Conservation (phyloP, 2,888 invertebrate genomes). For the Machimus atricapillus region DNA sequence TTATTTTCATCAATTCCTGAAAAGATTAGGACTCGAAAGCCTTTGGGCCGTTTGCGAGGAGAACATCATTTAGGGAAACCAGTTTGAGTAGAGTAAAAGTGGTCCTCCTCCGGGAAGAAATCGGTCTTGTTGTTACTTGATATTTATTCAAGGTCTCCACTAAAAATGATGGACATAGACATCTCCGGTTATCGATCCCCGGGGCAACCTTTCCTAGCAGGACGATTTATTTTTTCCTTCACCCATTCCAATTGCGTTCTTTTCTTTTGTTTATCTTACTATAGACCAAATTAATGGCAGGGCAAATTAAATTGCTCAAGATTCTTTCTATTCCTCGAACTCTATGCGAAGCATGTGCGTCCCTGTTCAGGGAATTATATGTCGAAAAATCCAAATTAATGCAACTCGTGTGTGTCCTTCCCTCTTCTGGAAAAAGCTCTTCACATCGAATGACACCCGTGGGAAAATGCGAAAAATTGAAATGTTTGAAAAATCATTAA, state of each 20-base stretch:
- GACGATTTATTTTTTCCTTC: background rate
- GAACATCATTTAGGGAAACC: background rate
- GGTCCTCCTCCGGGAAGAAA: background rate
- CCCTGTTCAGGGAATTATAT: background rate
- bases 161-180: background rate
- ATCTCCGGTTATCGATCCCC: background rate
- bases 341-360: background rate
- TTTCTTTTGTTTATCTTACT: background rate
- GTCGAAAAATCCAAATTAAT: background rate
- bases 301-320: background rate
- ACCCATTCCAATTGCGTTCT: background rate
- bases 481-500: background rate
- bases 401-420: background rate
- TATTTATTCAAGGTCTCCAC: background rate
- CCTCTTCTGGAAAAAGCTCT: background rate
- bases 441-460: background rate
- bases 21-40: background rate
- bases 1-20: background rate
- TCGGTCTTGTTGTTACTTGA: background rate
- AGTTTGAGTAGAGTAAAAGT: background rate
- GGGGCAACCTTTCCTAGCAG: background rate
- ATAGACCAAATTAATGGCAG: constrained; percentile 2
- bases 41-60: background rate
- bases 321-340: background rate
- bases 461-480: background rate